These are phyloP conservation scores for Ceratina australensis DNA, from an alignment of 1,140 invertebrate genomes.

Conservation along the genomic window DNA sequence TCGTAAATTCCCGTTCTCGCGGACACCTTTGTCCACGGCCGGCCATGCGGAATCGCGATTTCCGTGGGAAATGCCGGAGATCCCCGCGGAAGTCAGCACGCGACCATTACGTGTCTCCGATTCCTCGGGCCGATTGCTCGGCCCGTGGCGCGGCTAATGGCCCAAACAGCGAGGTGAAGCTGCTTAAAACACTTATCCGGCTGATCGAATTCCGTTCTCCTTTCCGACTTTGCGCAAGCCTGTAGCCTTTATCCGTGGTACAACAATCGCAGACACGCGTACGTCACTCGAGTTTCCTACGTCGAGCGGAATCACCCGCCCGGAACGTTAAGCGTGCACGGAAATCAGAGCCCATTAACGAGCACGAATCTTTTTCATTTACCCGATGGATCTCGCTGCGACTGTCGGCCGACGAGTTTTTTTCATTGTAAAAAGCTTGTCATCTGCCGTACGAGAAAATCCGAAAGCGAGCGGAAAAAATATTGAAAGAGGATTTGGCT, in stretches of 20 bases:
- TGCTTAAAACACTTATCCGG: conserved; percentile 54
- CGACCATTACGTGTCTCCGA: conserved; percentile 55
- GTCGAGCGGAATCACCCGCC: conserved; percentile 3
- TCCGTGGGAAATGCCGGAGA: conserved; percentile 52
- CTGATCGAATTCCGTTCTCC: conserved; percentile 59
- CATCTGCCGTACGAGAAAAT: not conserved
- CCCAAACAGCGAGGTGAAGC: conserved; percentile 57
- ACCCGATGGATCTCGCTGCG: not conserved
- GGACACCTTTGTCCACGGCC: conserved; percentile 44
- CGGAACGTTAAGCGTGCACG: not conserved
- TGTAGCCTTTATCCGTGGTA: conserved; percentile 25
- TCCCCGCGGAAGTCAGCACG: conserved; percentile 54
- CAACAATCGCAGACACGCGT: conserved; percentile 21
- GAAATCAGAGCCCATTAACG: conserved; percentile 1
- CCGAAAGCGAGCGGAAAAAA: not conserved
- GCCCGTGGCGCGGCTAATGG: conserved; percentile 56
- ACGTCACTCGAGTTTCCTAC: conserved; percentile 2
- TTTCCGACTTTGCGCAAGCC: conserved; percentile 44
- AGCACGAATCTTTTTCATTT: not conserved
- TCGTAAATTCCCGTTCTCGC: conserved; percentile 39
- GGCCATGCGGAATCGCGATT: conserved; percentile 18
- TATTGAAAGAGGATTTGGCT: too few species aligned
- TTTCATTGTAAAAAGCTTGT: not conserved
- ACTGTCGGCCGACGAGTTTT: not conserved
- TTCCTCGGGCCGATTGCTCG: conserved; percentile 55